Evolutionary conservation across 1,140 invertebrate species (phyloP).

Genomic region (Nomia melanderi): DNA sequence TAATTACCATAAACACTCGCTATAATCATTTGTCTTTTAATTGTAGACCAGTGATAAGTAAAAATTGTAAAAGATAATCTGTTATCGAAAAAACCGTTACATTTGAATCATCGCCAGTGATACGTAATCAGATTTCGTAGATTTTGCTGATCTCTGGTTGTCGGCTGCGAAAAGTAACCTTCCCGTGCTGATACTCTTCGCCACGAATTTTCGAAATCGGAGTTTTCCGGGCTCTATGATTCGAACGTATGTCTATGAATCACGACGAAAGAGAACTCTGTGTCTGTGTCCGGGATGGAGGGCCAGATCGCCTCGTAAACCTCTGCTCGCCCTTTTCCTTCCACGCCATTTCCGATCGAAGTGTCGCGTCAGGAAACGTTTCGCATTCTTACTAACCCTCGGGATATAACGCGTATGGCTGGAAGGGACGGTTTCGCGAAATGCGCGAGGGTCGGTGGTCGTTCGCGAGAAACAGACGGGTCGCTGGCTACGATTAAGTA

Average conservation of each 20-base stretch:
- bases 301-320: conserved; percentile 52
- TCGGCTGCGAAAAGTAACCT: not conserved
- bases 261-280: conserved; percentile 33
- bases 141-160: too few relatives aligned
- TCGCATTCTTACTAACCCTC: conserved; percentile 17
- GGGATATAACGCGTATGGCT: not conserved
- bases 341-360: conserved; percentile 66
- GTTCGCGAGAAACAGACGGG: conserved; percentile 35
- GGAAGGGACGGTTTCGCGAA: not conserved
- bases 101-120: too few relatives aligned
- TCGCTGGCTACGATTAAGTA: conserved; percentile 45
- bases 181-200: not conserved
- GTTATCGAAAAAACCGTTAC: too few relatives aligned
- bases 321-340: conserved; percentile 50
- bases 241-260: conserved; percentile 62
- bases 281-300: conserved; percentile 21
- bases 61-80: too few relatives aligned
- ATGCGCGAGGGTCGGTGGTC: conserved; percentile 53
- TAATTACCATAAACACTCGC: too few relatives aligned
- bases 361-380: conserved; percentile 64
- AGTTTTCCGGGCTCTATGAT: conserved; percentile 29
- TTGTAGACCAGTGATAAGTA: too few relatives aligned
- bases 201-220: conserved; percentile 4
- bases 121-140: too few relatives aligned
- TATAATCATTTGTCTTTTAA: too few relatives aligned